A percentile compares a stretch with the other conserved stretches of the same genome.
These are phyloP conservation scores for Oreochromis niloticus DNA, from an alignment of 2,113 vertebrate genomes.

Conservation along the genomic window DNA sequence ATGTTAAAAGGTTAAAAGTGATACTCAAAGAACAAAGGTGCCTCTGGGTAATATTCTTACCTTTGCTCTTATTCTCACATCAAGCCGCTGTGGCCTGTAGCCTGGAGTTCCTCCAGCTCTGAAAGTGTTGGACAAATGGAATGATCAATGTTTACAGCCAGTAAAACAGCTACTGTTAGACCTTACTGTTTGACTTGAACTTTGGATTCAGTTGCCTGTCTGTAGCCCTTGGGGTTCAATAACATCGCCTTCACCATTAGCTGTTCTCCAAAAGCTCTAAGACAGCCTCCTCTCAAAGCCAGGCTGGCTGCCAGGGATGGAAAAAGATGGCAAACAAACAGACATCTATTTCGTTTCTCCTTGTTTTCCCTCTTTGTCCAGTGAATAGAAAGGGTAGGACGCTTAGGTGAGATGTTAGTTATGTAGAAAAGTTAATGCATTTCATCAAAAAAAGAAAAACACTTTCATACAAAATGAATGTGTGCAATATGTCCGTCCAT, in stretches of 20 bases:
- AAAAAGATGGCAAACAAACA: conserved; percentile 21
- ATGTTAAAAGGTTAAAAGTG: not conserved
- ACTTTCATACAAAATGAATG: conserved; percentile 25
- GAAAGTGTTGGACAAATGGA: conserved; percentile 32
- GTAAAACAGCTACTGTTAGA: conserved; percentile 35
- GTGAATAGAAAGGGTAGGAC: not conserved
- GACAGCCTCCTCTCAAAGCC: conserved; percentile 18
- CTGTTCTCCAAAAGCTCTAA: conserved; percentile 39
- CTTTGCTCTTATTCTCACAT: conserved; percentile 53
- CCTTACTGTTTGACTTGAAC: conserved; percentile 42
- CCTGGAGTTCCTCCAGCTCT: conserved; percentile 24
- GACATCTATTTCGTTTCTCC: conserved; percentile 11
- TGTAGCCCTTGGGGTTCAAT: not conserved
- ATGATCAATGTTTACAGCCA: conserved; percentile 60
- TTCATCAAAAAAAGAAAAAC: conserved; percentile 12
- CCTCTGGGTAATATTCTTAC: conserved; percentile 46
- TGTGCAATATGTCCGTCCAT: conserved; percentile 37
- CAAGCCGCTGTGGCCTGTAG: conserved; percentile 34
- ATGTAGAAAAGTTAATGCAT: conserved; percentile 15
- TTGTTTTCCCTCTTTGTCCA: not conserved
- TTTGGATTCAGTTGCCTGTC: conserved; percentile 26
- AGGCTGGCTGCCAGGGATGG: not conserved
- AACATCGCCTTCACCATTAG: conserved; percentile 28
- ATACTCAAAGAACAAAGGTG: not conserved
- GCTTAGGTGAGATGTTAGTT: conserved; percentile 9